phyloP scores from a whole-genome alignment of 23 tunicate genomes.

The Halocynthia aurantium region DNA sequence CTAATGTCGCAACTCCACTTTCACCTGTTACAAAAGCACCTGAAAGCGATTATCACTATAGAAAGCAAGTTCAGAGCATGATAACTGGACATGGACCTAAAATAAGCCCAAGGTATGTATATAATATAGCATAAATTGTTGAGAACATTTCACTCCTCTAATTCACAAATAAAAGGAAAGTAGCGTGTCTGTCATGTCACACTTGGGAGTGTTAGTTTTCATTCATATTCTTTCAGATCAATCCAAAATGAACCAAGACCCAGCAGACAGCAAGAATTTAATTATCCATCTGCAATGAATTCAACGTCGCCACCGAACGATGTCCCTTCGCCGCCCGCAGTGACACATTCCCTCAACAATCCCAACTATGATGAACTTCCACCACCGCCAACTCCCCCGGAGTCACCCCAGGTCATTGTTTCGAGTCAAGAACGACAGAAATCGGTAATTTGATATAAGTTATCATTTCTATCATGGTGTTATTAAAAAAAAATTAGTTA shows the following conservation, averaged over 20 bases:
- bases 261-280: constrained; percentile 1
- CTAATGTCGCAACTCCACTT: constrained; percentile 4
- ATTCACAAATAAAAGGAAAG: background rate
- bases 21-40: background rate
- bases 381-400: constrained; percentile 41
- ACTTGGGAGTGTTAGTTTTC: background rate
- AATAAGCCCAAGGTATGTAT: constrained; percentile 14
- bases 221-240: background rate
- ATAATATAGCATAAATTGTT: background rate
- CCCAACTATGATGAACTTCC: constrained; percentile 68
- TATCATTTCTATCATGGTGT: too few species aligned
- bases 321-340: background rate
- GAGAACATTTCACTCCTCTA: too few species aligned
- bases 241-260: background rate
- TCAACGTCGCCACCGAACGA: background rate
- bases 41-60: constrained; percentile 5
- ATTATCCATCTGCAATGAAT: constrained; percentile 15
- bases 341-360: constrained; percentile 38
- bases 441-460: too few species aligned
- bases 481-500: too few species aligned
- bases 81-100: constrained; percentile 12
- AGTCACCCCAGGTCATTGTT: background rate
- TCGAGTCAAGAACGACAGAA: too few species aligned
- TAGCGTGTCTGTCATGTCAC: background rate
- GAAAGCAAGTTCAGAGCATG: constrained; percentile 18